Conservation (phyloP, 2,113 vertebrate genomes). For the Boleophthalmus pectinirostris region DNA sequence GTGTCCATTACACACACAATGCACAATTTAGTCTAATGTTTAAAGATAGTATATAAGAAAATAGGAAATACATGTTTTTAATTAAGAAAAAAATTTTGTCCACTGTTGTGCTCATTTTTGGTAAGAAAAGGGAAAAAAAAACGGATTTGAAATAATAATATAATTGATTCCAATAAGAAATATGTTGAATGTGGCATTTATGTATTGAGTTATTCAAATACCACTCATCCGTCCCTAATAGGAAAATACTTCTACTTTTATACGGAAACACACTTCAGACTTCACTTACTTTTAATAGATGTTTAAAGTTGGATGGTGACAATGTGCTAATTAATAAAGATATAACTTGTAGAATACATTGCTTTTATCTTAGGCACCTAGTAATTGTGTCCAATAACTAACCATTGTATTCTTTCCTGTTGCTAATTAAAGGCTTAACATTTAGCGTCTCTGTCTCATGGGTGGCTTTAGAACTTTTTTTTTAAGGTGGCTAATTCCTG, state of each 20-base stretch:
- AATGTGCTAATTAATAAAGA: slow-evolving; percentile 61
- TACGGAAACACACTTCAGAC: background rate
- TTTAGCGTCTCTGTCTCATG: slow-evolving; percentile 32
- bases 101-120: too few relatives aligned
- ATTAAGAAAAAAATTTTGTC: too few relatives aligned
- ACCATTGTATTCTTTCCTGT: slow-evolving; percentile 47
- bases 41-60: too few relatives aligned
- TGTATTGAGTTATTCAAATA: background rate
- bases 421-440: slow-evolving; percentile 63
- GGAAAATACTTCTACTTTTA: background rate
- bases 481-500: background rate
- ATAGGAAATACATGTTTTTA: too few relatives aligned
- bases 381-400: slow-evolving; percentile 58
- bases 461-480: slow-evolving; percentile 34
- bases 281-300: slow-evolving; percentile 7
- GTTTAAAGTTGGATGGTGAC: slow-evolving; percentile 29
- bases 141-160: too few relatives aligned
- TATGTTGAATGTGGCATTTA: too few relatives aligned
- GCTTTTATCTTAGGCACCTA: slow-evolving; percentile 52
- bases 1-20: too few relatives aligned
- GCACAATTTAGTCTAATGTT: too few relatives aligned
- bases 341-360: slow-evolving; percentile 55
- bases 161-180: too few relatives aligned
- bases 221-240: background rate
- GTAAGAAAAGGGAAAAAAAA: too few relatives aligned